A percentile compares a stretch with the other conserved stretches of the same genome.
Conservation (phyloP, 1,140 invertebrate species). For the Catajapyx aquilonaris region DNA sequence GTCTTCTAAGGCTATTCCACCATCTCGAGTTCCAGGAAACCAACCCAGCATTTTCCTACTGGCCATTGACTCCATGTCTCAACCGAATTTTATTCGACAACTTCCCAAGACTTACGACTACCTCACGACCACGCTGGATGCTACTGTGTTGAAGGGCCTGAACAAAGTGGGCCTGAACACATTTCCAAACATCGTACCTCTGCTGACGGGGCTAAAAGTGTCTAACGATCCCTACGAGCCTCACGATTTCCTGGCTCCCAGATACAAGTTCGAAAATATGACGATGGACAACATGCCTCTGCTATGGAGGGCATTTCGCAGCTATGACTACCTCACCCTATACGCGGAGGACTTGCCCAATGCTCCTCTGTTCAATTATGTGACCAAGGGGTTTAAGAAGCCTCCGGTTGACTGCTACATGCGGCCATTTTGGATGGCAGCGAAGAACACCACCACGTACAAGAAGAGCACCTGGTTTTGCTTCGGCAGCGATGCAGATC, state of each 20-base stretch:
- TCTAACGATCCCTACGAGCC: slow-evolving; percentile 12
- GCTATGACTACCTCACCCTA: too few relatives aligned
- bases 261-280: slow-evolving; percentile 15
- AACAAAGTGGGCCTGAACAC: slow-evolving; percentile 25
- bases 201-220: too few relatives aligned
- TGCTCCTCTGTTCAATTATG: slow-evolving; percentile 22
- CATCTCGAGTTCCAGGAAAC: too few relatives aligned
- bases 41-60: too few relatives aligned
- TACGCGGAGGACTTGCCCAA: too few relatives aligned
- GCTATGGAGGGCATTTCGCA: too few relatives aligned
- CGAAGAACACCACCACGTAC: slow-evolving; percentile 14
- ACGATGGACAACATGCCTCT: too few relatives aligned
- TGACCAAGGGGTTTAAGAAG: slow-evolving; percentile 19
- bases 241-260: too few relatives aligned
- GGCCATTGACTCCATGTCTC: slow-evolving; percentile 33
- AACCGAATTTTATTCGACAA: slow-evolving; percentile 31
- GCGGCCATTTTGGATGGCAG: slow-evolving; percentile 18
- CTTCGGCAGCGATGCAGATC: slow-evolving; percentile 27
- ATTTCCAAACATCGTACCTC: slow-evolving; percentile 22
- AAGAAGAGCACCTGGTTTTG: slow-evolving; percentile 18
- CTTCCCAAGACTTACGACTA: slow-evolving; percentile 25
- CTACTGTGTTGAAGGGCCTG: too few relatives aligned
- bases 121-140: slow-evolving; percentile 18
- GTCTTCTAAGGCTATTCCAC: too few relatives aligned
- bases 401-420: slow-evolving; percentile 26